A percentile compares a stretch with the other conserved stretches of the same genome.
These are phyloP conservation scores for Etheostoma perlongum DNA, from an alignment of 2,797 vertebrate species.

Conservation along the genomic window DNA sequence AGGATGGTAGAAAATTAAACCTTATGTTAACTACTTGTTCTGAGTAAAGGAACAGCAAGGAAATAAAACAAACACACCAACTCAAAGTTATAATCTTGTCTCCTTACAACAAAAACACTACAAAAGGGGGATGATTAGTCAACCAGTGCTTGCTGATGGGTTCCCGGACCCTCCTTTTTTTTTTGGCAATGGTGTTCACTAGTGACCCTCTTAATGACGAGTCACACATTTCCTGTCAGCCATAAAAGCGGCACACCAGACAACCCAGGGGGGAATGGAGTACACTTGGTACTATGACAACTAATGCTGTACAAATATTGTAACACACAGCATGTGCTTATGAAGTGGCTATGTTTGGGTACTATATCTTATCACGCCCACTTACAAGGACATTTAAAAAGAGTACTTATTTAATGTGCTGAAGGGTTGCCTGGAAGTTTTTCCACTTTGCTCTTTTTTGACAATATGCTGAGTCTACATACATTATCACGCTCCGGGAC, in stretches of 20 bases:
- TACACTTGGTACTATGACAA: neutral
- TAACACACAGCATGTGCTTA: slow-evolving; percentile 1
- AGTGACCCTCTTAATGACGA: slow-evolving; percentile 37
- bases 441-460: slow-evolving; percentile 27
- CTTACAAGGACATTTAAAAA: slow-evolving; percentile 2
- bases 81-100: neutral
- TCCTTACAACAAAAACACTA: slow-evolving; percentile 1
- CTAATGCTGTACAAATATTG: slow-evolving; percentile 7
- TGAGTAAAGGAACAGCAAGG: neutral
- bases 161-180: slow-evolving; percentile 14
- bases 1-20: slow-evolving; percentile 22
- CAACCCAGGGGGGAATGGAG: neutral
- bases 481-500: neutral
- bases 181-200: slow-evolving; percentile 12
- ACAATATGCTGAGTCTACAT: slow-evolving; percentile 7
- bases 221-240: slow-evolving; percentile 11
- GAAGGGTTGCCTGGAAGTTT: slow-evolving; percentile 39
- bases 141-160: slow-evolving; percentile 5
- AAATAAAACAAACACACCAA: neutral
- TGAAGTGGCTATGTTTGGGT: neutral
- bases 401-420: neutral
- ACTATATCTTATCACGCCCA: neutral
- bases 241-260: slow-evolving; percentile 8
- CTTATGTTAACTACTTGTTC: slow-evolving; percentile 9
- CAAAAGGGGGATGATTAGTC: slow-evolving; percentile 24